Percentiles rank a stretch among this genome's conserved stretches.
phyloP scores from a whole-genome alignment of 2,113 vertebrate species.

The Pseudorhombus dupliciocellatus region DNA sequence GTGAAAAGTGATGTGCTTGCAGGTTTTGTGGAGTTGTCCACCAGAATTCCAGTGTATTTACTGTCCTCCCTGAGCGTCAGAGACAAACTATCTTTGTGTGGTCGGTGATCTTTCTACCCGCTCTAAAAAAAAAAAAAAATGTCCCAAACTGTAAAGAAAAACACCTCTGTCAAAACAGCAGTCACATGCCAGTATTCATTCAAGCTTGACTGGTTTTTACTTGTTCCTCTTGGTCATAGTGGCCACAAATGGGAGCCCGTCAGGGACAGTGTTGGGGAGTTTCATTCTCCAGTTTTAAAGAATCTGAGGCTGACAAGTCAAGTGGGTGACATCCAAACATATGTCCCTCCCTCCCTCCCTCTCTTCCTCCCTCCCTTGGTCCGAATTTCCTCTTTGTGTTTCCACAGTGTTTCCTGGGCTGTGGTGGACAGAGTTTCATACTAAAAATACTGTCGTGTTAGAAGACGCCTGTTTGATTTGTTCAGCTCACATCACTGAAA shows the following conservation, averaged over 20 bases:
- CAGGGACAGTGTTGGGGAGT: not conserved
- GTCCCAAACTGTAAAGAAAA: not conserved
- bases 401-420: slow-evolving; percentile 10
- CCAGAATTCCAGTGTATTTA: not conserved
- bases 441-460: slow-evolving; percentile 3
- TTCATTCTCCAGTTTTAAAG: slow-evolving; percentile 1
- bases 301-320: not conserved
- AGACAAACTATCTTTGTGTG: not conserved
- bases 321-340: not conserved
- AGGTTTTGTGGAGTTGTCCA: not conserved
- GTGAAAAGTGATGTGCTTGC: not conserved
- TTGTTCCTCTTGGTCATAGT: not conserved
- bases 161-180: not conserved
- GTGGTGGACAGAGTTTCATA: not conserved
- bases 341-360: no score
- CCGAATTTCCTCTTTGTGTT: slow-evolving; percentile 8
- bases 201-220: not conserved
- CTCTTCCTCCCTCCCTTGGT: not conserved
- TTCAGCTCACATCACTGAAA: not conserved
- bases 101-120: not conserved
- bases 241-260: not conserved
- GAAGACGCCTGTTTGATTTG: not conserved
- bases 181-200: not conserved
- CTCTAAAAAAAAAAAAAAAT: not conserved
- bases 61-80: not conserved